Evolutionary conservation across 2,888 invertebrate species (phyloP).

Genomic region (Papilio protenor): DNA sequence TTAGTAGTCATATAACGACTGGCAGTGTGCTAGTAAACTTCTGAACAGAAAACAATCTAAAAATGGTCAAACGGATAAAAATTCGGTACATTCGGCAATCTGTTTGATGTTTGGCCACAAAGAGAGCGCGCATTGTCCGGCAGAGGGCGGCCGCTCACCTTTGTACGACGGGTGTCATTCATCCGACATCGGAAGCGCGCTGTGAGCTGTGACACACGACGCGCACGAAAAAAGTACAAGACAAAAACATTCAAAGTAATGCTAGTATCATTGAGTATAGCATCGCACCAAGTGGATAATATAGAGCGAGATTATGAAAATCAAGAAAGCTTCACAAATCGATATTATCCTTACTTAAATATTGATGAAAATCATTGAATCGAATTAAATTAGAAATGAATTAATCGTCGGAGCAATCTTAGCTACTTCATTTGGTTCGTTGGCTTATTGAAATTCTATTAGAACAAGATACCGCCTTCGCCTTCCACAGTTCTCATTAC

Average conservation of each 20-base stretch:
- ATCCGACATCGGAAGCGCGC: neutral
- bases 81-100: neutral
- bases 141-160: conserved; percentile 6
- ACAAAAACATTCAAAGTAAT: neutral
- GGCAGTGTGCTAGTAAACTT: neutral
- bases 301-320: neutral
- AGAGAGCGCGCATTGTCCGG: conserved; percentile 7
- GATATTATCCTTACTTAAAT: neutral
- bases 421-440: neutral
- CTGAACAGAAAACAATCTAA: neutral
- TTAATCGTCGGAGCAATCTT: neutral
- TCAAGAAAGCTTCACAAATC: neutral
- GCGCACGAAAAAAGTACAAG: neutral
- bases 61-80: neutral
- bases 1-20: neutral
- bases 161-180: neutral
- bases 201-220: neutral
- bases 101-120: conserved; percentile 2
- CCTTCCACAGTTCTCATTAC: neutral
- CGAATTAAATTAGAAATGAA: neutral
- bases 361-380: neutral
- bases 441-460: neutral
- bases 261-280: neutral
- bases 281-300: neutral
- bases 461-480: neutral